phyloP scores from a whole-genome alignment of 1,140 invertebrate genomes.

The Tetragonula clypearis region DNA sequence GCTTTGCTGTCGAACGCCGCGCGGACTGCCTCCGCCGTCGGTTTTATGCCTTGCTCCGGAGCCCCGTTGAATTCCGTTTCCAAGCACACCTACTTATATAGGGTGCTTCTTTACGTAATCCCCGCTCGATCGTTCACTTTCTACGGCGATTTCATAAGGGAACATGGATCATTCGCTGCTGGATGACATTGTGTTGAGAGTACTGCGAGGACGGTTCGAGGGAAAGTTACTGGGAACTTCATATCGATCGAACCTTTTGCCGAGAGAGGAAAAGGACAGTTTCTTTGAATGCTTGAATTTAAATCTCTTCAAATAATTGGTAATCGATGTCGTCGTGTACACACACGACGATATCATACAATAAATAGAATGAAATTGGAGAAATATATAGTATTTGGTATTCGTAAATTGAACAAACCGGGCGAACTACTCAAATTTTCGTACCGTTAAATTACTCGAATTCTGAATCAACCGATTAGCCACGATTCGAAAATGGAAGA shows the following conservation, averaged over 20 bases:
- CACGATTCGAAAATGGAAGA: not conserved
- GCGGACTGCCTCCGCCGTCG: constrained; percentile 13
- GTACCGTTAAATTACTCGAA: not conserved
- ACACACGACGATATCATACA: not conserved
- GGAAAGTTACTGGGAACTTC: not conserved
- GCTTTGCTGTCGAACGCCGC: constrained; percentile 42
- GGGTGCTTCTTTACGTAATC: constrained; percentile 34
- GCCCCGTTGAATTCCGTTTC: constrained; percentile 12
- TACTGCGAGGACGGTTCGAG: not conserved
- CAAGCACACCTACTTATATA: constrained; percentile 33
- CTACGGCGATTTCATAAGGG: not conserved
- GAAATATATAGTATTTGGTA: too few species aligned
- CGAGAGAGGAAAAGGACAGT: not conserved
- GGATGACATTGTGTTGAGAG: not conserved
- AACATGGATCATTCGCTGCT: not conserved
- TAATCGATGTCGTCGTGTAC: not conserved
- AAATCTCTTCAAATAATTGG: not conserved
- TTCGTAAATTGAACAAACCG: too few species aligned
- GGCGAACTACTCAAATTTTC: not conserved
- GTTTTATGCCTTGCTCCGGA: constrained; percentile 39
- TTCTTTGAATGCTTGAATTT: too few species aligned
- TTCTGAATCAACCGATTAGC: not conserved
- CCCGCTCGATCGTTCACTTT: not conserved
- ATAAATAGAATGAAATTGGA: too few species aligned
- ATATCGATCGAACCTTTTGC: not conserved